phyloP scores from a whole-genome alignment of 2,113 vertebrate genomes.

The Lipotes vexillifer region DNA sequence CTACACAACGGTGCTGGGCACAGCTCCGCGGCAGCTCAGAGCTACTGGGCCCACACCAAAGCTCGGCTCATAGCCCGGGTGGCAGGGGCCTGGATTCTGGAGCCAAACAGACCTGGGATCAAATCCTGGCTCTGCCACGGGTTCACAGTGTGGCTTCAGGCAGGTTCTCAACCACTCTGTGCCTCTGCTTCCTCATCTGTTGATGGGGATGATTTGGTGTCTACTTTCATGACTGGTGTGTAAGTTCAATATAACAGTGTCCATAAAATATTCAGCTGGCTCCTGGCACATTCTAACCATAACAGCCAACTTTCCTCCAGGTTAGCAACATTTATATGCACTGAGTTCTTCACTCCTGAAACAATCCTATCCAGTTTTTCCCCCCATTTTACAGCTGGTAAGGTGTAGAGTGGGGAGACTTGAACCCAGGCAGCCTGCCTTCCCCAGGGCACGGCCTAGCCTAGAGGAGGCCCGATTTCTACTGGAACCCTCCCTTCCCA shows the following conservation, averaged over 20 bases:
- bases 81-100: not conserved
- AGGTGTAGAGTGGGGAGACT: not conserved
- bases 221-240: too few species aligned
- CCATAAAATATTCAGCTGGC: not conserved
- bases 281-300: not conserved
- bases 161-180: not conserved
- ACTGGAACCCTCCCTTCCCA: not conserved
- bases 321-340: not conserved
- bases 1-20: accelerated
- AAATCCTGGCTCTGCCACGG: not conserved
- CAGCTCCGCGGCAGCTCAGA: accelerated
- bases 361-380: not conserved
- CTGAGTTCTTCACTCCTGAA: not conserved
- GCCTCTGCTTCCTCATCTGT: not conserved
- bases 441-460: not conserved
- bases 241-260: not conserved
- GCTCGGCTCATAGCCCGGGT: not conserved
- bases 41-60: not conserved
- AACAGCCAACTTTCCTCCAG: not conserved
- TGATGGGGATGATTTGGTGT: accelerated
- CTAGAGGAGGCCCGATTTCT: not conserved
- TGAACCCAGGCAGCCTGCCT: not conserved
- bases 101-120: not conserved
- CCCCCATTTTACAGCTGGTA: not conserved
- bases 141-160: not conserved